Percentiles rank a stretch among this genome's conserved stretches.
Evolutionary conservation across 2,113 vertebrate genomes (phyloP).

Genomic region (Ammodytes marinus): DNA sequence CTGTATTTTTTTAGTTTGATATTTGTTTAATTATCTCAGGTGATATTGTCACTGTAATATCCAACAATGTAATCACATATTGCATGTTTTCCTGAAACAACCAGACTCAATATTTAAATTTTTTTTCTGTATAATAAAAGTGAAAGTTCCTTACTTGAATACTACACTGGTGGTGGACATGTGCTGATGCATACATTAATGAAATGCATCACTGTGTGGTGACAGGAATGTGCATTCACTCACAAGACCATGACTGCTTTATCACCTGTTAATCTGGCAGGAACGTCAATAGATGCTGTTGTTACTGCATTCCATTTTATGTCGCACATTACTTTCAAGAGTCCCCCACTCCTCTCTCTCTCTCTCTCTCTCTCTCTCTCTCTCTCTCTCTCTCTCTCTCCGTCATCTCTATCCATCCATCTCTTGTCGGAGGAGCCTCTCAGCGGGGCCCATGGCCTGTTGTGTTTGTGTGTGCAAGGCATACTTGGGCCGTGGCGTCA

Average conservation of each 20-base stretch:
- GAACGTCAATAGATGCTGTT: slow-evolving; percentile 57
- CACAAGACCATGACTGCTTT: slow-evolving; percentile 58
- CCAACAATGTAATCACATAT: too few species aligned
- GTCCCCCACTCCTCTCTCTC: slow-evolving; percentile 40
- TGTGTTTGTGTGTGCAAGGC: slow-evolving; percentile 65
- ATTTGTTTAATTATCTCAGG: too few species aligned
- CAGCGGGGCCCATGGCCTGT: slow-evolving; percentile 64
- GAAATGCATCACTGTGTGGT: slow-evolving; percentile 33
- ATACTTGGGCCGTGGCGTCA: slow-evolving; percentile 79
- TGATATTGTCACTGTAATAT: too few species aligned
- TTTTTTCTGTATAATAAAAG: too few species aligned
- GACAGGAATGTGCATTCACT: slow-evolving; percentile 43
- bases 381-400: slow-evolving; percentile 42
- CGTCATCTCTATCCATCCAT: slow-evolving; percentile 78
- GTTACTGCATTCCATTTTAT: slow-evolving; percentile 47
- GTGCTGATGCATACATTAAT: slow-evolving; percentile 31
- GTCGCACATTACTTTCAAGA: slow-evolving; percentile 57
- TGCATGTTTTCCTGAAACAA: too few species aligned
- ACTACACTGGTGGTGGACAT: not conserved
- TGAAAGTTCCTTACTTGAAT: not conserved
- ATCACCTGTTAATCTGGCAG: slow-evolving; percentile 52
- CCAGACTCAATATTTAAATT: too few species aligned
- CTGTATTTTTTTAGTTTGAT: too few species aligned
- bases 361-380: slow-evolving; percentile 52
- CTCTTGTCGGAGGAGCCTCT: slow-evolving; percentile 71